Base-by-base conservation (phyloP, 2,888 invertebrate genomes). In the Magallana nippona region DNA sequence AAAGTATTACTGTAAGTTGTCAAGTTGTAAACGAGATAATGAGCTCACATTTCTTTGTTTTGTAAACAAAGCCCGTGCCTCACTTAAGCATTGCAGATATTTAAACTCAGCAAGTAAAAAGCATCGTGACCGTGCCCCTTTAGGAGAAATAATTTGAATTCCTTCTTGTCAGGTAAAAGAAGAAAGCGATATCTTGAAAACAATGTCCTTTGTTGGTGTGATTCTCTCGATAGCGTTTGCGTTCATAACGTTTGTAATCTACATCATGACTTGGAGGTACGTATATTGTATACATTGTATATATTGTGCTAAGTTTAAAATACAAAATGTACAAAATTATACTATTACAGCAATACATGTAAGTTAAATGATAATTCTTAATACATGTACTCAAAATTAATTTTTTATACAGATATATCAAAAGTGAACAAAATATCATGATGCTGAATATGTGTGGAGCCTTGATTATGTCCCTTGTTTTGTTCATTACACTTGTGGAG, bases 231-330 rank as follows among this genome's bases (percentile, higher is more conserved):
- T 71, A 27, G 71, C 15, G 2, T 71, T 71, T 71, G 15, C 71
- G 5, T 22, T 27, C 32, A 13, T 71, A 13, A 71, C 71, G 27
- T 71, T 71, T 15, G 13, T 71, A 13, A 71, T 71, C 15, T 71
- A 27, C 71, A 71, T 71, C 71, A 71, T 27, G 15, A 71, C 22
- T 27, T 71, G 71, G 71, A 32, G 32, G 71, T 71, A 71, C 15
- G 17, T 32, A 15, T 0, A 60, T 60, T n/a, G n/a, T 58, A n/a
- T n/a, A 17, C n/a, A 58, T 17, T 27, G 44, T 44, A 60, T 8
- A n/a, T 10, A 60, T 15, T 58, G n/a, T 58, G n/a, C 8, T 5
- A 17, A 8, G 44, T 3, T 58, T 58, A 17, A n/a, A 17, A 5
- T 17, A n/a, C n/a, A 44, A 44, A 44, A 19, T 5, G 19, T 19